phyloP scores from a whole-genome alignment of 2,888 invertebrate species.

The Parapristionchus giblindavisi region DNA sequence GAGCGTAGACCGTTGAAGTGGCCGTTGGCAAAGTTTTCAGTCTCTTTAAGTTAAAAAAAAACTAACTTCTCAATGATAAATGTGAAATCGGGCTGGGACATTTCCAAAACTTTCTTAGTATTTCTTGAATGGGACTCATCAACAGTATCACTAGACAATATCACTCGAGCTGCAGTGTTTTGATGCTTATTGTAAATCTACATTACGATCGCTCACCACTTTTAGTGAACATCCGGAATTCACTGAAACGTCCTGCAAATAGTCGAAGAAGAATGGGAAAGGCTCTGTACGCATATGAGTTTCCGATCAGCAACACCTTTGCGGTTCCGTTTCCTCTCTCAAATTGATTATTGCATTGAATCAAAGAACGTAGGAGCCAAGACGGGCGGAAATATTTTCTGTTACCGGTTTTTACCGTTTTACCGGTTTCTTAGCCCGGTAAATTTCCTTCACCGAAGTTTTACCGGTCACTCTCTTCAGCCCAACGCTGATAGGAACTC shows the following conservation, averaged over 20 bases:
- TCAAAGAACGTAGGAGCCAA: too few species aligned
- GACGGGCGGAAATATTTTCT: too few species aligned
- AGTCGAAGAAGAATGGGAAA: slow-evolving; percentile 16
- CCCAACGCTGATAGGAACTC: too few species aligned
- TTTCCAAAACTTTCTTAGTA: background rate
- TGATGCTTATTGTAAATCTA: background rate
- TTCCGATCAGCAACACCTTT: slow-evolving; percentile 32
- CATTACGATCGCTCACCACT: slow-evolving; percentile 33
- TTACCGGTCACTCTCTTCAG: too few species aligned
- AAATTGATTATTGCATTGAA: background rate
- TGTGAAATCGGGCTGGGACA: background rate
- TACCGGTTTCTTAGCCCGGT: too few species aligned
- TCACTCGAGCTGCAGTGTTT: background rate
- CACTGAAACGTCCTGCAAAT: slow-evolving; percentile 22
- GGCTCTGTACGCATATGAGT: slow-evolving; percentile 36
- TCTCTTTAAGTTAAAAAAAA: too few species aligned
- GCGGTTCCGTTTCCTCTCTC: slow-evolving; percentile 32
- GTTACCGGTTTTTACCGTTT: too few species aligned
- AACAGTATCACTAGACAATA: background rate
- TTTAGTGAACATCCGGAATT: slow-evolving; percentile 26
- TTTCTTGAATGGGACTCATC: too few species aligned
- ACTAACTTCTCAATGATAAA: slow-evolving; percentile 13
- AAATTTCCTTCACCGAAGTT: too few species aligned
- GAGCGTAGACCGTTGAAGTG: too few species aligned
- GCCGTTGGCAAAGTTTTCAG: too few species aligned